A percentile compares a stretch with the other conserved stretches of the same genome.
Evolutionary conservation across 2,113 vertebrate genomes (phyloP).

Genomic region (Lepus europaeus): DNA sequence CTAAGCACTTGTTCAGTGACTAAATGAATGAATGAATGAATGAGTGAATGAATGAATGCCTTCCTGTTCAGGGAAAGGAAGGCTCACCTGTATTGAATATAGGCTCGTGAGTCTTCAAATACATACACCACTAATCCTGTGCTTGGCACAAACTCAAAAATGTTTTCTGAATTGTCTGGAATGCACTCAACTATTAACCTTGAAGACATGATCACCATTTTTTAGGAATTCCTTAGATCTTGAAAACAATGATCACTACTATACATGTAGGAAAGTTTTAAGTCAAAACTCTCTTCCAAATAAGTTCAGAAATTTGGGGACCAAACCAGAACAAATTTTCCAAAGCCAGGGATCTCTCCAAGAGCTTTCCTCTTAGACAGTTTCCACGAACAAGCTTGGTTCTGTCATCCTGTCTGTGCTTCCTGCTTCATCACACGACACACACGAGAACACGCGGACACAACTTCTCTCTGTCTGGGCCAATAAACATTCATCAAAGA

Average conservation of each 20-base stretch:
- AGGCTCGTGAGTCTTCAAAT: not conserved
- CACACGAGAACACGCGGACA: constrained; percentile 86
- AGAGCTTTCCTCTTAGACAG: not conserved
- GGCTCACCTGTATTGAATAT: not conserved
- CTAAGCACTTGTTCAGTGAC: not conserved
- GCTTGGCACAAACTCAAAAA: not conserved
- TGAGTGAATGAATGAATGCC: not conserved
- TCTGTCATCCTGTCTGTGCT: not conserved
- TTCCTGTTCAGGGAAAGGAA: constrained; percentile 27
- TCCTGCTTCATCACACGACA: constrained; percentile 82
- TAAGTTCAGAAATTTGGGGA: constrained; percentile 36
- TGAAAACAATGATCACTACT: not conserved
- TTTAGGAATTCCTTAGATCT: constrained; percentile 12
- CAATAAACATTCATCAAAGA: constrained; percentile 87
- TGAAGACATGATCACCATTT: not conserved
- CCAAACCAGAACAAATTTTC: constrained; percentile 59
- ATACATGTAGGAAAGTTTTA: not conserved
- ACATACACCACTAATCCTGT: not conserved
- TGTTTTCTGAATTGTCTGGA: constrained; percentile 41
- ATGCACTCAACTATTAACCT: not conserved
- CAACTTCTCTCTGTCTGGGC: constrained; percentile 80
- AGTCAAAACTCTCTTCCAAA: not conserved
- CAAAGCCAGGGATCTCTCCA: constrained; percentile 50
- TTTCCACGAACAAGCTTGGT: not conserved
- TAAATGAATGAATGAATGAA: not conserved